Evolutionary conservation across 2,888 invertebrate species (phyloP).

Genomic region (Tiphia femorata): DNA sequence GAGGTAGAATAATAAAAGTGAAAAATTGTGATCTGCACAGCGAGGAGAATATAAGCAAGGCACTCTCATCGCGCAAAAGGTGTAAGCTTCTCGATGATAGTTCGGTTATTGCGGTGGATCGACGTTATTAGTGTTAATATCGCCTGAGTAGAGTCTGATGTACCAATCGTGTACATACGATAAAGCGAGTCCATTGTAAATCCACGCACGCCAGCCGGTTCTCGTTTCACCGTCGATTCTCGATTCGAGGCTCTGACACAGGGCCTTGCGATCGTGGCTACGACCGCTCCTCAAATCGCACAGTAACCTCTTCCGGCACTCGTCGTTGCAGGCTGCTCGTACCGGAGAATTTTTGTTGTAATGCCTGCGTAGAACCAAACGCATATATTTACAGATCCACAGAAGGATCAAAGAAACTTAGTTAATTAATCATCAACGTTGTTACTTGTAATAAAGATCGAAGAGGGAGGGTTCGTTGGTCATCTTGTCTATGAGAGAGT

Average conservation of each 20-base stretch:
- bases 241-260: conserved; percentile 86
- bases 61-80: too few species aligned
- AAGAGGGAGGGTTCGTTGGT: conserved; percentile 88
- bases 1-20: too few species aligned
- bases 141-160: conserved; percentile 42
- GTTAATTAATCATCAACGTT: neutral
- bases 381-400: too few species aligned
- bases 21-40: too few species aligned
- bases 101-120: too few species aligned
- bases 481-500: conserved; percentile 88
- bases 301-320: conserved; percentile 86
- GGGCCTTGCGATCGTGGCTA: conserved; percentile 86
- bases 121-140: conserved; percentile 42
- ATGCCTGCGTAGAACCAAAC: conserved; percentile 73
- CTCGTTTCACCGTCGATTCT: conserved; percentile 83
- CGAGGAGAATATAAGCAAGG: too few species aligned
- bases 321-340: conserved; percentile 84
- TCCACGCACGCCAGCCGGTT: conserved; percentile 88
- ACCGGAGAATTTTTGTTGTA: conserved; percentile 93
- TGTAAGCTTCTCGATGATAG: too few species aligned
- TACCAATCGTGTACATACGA: conserved; percentile 79
- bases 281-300: conserved; percentile 90
- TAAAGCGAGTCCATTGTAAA: conserved; percentile 87
- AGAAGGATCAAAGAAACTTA: too few species aligned
- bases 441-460: conserved; percentile 88